phyloP scores from a whole-genome alignment of 2,113 vertebrate genomes.

The Chloropsis hardwickii region DNA sequence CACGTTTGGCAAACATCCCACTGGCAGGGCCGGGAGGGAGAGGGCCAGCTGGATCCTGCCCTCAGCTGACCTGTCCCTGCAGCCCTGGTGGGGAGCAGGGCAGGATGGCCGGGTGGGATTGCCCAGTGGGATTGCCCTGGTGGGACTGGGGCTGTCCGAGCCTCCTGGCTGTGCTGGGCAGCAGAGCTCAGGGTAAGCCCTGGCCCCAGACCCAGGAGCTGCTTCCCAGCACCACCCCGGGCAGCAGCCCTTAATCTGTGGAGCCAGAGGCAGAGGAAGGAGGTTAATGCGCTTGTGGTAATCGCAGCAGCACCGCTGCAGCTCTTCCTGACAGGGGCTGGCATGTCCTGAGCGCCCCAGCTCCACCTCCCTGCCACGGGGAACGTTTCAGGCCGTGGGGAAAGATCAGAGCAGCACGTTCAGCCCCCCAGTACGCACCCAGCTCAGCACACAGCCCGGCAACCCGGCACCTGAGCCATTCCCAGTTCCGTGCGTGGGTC shows the following conservation, averaged over 20 bases:
- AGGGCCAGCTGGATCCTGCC: neutral
- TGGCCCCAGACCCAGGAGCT: neutral
- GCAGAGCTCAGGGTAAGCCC: neutral
- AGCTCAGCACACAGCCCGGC: neutral
- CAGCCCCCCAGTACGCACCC: fast-evolving
- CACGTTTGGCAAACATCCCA: neutral
- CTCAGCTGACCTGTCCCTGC: neutral
- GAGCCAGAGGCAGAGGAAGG: neutral
- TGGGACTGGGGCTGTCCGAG: fast-evolving
- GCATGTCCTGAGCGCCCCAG: neutral
- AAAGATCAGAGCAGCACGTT: fast-evolving
- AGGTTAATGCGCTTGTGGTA: neutral
- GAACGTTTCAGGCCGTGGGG: fast-evolving
- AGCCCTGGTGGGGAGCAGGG: fast-evolving
- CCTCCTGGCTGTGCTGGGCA: neutral
- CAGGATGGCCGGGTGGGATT: fast-evolving
- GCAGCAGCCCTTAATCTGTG: neutral
- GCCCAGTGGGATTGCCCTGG: too few species aligned
- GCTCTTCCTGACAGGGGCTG: neutral
- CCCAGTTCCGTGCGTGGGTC: neutral
- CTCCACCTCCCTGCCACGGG: neutral
- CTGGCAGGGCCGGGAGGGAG: neutral
- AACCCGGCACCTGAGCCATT: fast-evolving
- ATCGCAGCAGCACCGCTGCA: neutral
- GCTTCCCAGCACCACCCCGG: neutral